Evolutionary conservation across 2,888 invertebrate genomes (phyloP).

Genomic region (Blera fallax): DNA sequence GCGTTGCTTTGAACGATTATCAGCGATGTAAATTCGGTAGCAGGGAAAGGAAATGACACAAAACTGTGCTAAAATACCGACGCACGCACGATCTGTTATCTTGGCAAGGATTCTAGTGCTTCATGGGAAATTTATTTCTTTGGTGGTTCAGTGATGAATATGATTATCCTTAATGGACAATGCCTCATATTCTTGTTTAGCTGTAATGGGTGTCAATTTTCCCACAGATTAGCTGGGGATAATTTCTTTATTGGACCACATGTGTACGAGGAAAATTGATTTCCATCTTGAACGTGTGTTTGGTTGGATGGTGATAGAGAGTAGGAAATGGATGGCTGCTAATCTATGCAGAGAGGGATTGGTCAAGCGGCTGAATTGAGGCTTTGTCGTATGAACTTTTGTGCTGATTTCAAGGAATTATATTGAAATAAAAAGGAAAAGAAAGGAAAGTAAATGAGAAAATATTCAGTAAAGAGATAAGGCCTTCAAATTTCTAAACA

Average conservation of each 20-base stretch:
- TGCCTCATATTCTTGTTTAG: conserved; percentile 50
- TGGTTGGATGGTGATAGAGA: neutral
- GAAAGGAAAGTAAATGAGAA: too few species aligned
- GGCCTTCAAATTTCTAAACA: neutral
- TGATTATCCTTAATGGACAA: conserved; percentile 48
- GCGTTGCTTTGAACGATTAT: conserved; percentile 56
- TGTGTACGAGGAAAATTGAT: conserved; percentile 64
- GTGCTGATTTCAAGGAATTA: conserved; percentile 12
- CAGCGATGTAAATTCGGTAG: neutral
- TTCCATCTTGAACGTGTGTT: conserved; percentile 41
- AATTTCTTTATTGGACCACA: conserved; percentile 69
- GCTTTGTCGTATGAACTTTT: conserved; percentile 20
- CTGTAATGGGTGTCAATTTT: conserved; percentile 71
- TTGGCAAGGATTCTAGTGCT: conserved; percentile 6
- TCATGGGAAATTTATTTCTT: conserved; percentile 42
- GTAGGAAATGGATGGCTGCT: neutral
- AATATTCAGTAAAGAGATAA: neutral
- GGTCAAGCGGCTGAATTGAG: conserved; percentile 32
- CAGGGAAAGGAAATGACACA: neutral
- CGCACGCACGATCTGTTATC: conserved; percentile 49
- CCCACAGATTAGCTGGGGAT: conserved; percentile 57
- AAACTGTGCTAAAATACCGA: neutral
- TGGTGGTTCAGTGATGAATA: neutral
- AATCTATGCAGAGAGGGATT: neutral
- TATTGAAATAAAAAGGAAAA: neutral